A percentile compares a stretch with the other conserved stretches of the same genome.
phyloP scores from a whole-genome alignment of 2,888 invertebrate genomes.

The Schizotus pectinicornis region DNA sequence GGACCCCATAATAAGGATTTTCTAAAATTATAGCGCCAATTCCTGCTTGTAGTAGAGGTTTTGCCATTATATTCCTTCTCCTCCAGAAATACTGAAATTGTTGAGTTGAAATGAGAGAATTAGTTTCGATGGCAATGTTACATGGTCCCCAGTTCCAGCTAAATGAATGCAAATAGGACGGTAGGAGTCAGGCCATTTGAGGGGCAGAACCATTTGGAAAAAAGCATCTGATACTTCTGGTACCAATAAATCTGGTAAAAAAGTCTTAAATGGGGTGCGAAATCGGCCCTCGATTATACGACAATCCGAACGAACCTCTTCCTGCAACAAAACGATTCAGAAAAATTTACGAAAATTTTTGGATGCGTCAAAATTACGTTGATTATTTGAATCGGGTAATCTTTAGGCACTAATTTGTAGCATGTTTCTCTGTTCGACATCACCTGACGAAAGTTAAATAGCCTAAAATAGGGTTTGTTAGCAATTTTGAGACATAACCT shows the following conservation, averaged over 20 bases:
- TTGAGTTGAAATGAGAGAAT: constrained; percentile 16
- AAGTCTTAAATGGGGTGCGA: constrained; percentile 78
- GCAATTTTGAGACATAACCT: constrained; percentile 14
- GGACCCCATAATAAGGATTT: constrained; percentile 93
- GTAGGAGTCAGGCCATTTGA: constrained; percentile 73
- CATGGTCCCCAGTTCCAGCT: constrained; percentile 98
- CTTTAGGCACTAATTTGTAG: constrained; percentile 77
- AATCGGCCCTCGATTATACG: constrained; percentile 87
- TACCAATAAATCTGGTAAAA: constrained; percentile 87
- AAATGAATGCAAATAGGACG: constrained; percentile 92
- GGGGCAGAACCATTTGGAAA: constrained; percentile 84
- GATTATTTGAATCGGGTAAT: constrained; percentile 86
- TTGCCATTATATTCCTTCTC: constrained; percentile 86
- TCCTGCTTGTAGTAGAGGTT: constrained; percentile 88
- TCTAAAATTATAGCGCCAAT: constrained; percentile 94
- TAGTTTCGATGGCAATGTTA: constrained; percentile 55
- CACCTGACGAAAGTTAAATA: constrained; percentile 89
- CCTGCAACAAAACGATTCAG: constrained; percentile 59
- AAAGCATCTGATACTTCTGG: constrained; percentile 81
- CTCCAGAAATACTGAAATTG: constrained; percentile 84
- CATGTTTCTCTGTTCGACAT: constrained; percentile 85
- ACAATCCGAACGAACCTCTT: constrained; percentile 76
- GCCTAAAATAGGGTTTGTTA: constrained; percentile 64
- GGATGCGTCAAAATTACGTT: constrained; percentile 65
- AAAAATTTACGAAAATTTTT: constrained; percentile 3